Evolutionary conservation across 2,888 invertebrate species (phyloP), one percentile per base, ranked within the genome.

Genomic region (Leptopilina syphax): DNA sequence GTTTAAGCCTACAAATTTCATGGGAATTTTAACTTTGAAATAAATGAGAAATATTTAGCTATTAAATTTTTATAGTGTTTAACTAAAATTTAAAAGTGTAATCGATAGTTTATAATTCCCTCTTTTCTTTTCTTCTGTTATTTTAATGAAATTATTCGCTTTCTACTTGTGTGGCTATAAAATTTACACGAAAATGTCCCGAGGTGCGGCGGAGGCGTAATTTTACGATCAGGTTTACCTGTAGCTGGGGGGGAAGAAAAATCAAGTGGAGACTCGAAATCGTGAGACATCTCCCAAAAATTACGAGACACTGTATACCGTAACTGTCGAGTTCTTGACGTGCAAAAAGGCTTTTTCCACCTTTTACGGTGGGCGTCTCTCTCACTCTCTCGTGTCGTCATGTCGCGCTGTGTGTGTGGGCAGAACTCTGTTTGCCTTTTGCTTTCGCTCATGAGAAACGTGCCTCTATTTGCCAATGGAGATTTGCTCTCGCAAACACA

Each of bases 291-390:
- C 65, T 77, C 27, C 60, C 63, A 65, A 77, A 77, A 77, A 77
- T 77, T 77, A 65, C 50, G 65, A 77, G 41, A 50, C 57, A 65
- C 24, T 47, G 41, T 63, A 50, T 50, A 18, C 41, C 24, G 41
- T 77, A 77, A 77, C 18, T 13, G 44, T 50, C 63, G 77, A 47
- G 65, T 24, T 77, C 63, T 77, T 60, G 65, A 77, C 63, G 65
- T 65, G 77, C 44, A 65, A 77, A 77, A 77, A 77, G 44, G 34
- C 77, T 77, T 77, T 77, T 77, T 65, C 77, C 65, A 77, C 65
- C 57, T 65, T 65, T 77, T 65, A 65, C n/a, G 77, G 77, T 77
- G 77, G 63, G 77, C 44, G 77, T 44, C 44, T 44, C 44, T 44
- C 44, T 44, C 44, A 8, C 44, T 44, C 44, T 7, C 44, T 44